These are phyloP conservation scores for Drosophila mayri DNA, from an alignment of 1,140 invertebrate species.

Conservation along the genomic window DNA sequence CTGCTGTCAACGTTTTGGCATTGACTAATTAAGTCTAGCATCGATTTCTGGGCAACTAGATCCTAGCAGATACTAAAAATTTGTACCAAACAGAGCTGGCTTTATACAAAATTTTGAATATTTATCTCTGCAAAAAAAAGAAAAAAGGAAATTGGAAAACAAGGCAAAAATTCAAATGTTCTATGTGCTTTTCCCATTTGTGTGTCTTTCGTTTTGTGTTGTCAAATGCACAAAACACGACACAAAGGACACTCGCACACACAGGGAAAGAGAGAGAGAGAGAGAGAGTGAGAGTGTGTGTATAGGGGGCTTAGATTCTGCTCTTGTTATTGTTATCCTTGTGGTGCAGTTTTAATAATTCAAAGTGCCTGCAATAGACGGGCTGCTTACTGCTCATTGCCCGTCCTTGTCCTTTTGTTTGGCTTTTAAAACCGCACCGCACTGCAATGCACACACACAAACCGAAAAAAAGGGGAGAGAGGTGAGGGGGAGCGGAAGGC, in stretches of 20 bases:
- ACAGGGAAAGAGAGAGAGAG: not conserved
- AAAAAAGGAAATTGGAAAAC: constrained; percentile 4
- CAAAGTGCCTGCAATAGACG: constrained; percentile 74
- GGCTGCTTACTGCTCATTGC: constrained; percentile 53
- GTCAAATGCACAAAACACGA: constrained; percentile 48
- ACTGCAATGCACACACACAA: not conserved
- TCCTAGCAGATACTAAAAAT: not conserved
- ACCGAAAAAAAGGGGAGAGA: not conserved
- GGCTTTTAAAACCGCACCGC: constrained; percentile 46
- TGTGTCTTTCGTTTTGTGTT: constrained; percentile 29
- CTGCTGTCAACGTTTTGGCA: constrained; percentile 41
- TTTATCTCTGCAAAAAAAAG: not conserved
- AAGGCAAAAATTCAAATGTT: constrained; percentile 13
- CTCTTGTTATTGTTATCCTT: constrained; percentile 56
- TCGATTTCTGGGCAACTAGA: constrained; percentile 26
- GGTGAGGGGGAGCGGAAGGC: not conserved
- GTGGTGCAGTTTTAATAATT: constrained; percentile 77
- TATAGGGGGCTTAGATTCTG: constrained; percentile 1
- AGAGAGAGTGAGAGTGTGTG: too few relatives aligned
- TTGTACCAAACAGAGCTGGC: too few relatives aligned
- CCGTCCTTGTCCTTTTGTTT: constrained; percentile 62
- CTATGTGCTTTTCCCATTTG: constrained; percentile 11
- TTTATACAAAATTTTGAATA: not conserved
- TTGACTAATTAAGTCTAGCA: constrained; percentile 47
- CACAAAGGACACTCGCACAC: constrained; percentile 31